Base-by-base conservation (phyloP, 2,888 invertebrate species). In the Aromia moschata region DNA sequence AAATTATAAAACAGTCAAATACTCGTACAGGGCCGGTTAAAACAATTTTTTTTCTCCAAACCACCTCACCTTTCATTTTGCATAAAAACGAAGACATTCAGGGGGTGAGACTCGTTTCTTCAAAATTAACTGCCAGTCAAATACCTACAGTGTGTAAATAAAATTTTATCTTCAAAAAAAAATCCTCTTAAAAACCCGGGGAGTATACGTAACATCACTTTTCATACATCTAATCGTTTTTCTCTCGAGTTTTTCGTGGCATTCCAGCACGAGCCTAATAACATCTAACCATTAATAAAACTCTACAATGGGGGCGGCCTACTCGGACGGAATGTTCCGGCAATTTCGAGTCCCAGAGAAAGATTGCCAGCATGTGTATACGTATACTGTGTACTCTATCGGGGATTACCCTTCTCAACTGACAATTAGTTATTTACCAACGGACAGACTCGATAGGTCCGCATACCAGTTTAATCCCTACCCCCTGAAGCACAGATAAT, bases 401-500 rank as follows among this genome's bases (percentile, higher is more conserved):
- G 63, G 53, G 66, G 56, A 64, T 62, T 64, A 64, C 64, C 64
- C 60, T 60, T 41, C 60, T 64, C 58, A 62, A 60, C 63, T 64
- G 66, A 66, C 66, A 66, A 66, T 66, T 64, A 66, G 60, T 60
- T 66, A 61, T 64, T 66, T 66, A 63, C 63, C 59, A 63, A 46
- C 44, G 59, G 58, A 51, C 38, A 47, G 57, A 57, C 54, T 58
- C 57, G 60, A 66, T 62, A 60, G 62, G 31, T 52, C 25, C 40
- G 30, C 41, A 41, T 40, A 12, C 41, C n/a, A 20, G 52, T 41
- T 52, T 52, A 52, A 52, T 52, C 41, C 17, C 31, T 33, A 41
- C 52, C 31, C 31, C 30, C 52, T 40, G 40, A 31, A 41, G 40
- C 41, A 41, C 52, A 41, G 38, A 38, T 49, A 41, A 52, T 41